These are phyloP conservation scores for Cyprinella venusta DNA, from an alignment of 2,797 vertebrate genomes.

Conservation along the genomic window DNA sequence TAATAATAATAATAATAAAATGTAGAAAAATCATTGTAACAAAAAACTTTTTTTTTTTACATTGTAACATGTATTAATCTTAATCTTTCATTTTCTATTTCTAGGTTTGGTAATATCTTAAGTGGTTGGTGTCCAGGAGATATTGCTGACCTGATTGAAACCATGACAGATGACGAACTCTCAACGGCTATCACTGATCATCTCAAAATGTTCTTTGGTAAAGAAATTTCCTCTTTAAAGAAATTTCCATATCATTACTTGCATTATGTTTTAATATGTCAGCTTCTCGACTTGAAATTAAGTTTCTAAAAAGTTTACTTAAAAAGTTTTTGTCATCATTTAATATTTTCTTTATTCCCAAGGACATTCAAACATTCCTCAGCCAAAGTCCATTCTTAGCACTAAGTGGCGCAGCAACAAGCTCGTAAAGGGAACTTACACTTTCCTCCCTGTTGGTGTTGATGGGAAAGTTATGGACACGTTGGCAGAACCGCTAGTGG, in stretches of 20 bases:
- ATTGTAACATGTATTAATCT: background rate
- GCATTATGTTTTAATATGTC: background rate
- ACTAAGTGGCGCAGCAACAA: slow-evolving; percentile 62
- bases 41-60: background rate
- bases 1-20: background rate
- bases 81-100: background rate
- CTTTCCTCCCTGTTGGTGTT: slow-evolving; percentile 57
- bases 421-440: slow-evolving; percentile 51
- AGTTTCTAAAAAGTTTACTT: background rate
- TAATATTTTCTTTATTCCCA: background rate
- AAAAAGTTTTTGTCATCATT: background rate
- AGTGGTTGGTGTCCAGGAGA: slow-evolving; percentile 60
- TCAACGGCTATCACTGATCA: slow-evolving; percentile 58
- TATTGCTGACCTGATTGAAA: slow-evolving; percentile 61
- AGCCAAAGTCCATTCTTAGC: slow-evolving; percentile 48
- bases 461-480: slow-evolving; percentile 57
- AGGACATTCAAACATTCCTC: slow-evolving; percentile 56
- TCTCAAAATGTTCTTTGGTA: slow-evolving; percentile 61
- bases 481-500: slow-evolving; percentile 59
- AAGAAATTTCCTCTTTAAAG: background rate
- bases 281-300: background rate
- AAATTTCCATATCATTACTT: background rate
- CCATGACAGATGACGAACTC: slow-evolving; percentile 58
- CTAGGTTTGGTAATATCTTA: slow-evolving; percentile 62
- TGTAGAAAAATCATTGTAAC: background rate